These are phyloP conservation scores for Aradophagus sp. DNA, from an alignment of 1,140 invertebrate species.

Conservation along the genomic window DNA sequence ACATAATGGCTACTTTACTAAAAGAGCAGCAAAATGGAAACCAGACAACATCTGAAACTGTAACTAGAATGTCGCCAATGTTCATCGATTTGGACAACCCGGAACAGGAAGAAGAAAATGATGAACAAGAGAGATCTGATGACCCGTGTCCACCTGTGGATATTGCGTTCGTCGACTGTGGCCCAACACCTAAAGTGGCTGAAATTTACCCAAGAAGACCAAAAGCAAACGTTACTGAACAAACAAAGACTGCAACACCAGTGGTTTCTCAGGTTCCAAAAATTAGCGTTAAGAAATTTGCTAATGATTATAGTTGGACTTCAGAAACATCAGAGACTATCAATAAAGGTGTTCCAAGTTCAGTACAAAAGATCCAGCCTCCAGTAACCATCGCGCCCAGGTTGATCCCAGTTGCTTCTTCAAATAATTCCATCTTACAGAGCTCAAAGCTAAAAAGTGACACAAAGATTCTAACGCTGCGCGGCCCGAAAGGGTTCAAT, in stretches of 20 bases:
- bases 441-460: constrained; percentile 36
- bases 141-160: constrained; percentile 54
- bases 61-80: not conserved
- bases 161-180: constrained; percentile 68
- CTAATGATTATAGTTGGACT: constrained; percentile 39
- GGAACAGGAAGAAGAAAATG: constrained; percentile 28
- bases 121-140: constrained; percentile 34
- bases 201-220: no score
- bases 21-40: no score
- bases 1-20: constrained; percentile 1
- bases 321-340: not conserved
- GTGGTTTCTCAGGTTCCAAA: constrained; percentile 40
- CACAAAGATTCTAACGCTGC: constrained; percentile 58
- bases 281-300: constrained; percentile 60
- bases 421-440: constrained; percentile 42
- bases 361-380: constrained; percentile 1
- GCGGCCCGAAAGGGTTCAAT: constrained; percentile 56
- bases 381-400: constrained; percentile 5
- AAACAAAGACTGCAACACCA: not conserved
- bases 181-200: constrained; percentile 31
- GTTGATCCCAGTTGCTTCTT: constrained; percentile 11
- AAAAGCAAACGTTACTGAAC: no score
- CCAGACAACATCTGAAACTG: not conserved
- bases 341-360: not conserved
- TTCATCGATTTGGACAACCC: constrained; percentile 23